These are phyloP conservation scores for Pelosia muscerda DNA, from an alignment of 2,888 invertebrate genomes.

Conservation along the genomic window DNA sequence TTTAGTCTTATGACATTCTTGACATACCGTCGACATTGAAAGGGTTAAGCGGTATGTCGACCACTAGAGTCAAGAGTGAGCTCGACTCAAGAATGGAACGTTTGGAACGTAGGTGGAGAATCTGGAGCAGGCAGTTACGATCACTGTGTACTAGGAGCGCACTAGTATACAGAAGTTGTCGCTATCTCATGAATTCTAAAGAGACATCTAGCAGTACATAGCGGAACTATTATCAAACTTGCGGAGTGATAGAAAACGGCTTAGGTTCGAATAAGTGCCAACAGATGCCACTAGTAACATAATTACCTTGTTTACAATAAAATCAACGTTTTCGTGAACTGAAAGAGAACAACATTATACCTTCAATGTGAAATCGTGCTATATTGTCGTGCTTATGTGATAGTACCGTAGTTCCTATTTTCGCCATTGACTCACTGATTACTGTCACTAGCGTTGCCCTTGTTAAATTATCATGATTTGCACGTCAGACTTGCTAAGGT, in stretches of 20 bases:
- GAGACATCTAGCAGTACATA: conserved; percentile 39
- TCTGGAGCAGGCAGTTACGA: conserved; percentile 86
- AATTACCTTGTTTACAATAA: too few species aligned
- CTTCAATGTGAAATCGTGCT: too few species aligned
- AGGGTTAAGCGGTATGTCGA: conserved; percentile 3
- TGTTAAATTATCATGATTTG: too few species aligned
- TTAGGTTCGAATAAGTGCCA: not conserved
- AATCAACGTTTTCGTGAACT: too few species aligned
- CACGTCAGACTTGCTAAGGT: not conserved
- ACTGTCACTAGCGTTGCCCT: too few species aligned
- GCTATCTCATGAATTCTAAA: not conserved
- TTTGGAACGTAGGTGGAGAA: conserved; percentile 85
- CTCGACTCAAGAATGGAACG: conserved; percentile 69
- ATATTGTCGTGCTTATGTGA: too few species aligned
- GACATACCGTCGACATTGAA: conserved; percentile 3
- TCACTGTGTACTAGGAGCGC: conserved; percentile 82
- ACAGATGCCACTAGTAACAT: conserved; percentile 17
- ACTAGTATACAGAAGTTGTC: conserved; percentile 48
- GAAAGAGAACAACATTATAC: too few species aligned
- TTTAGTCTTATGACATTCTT: not conserved
- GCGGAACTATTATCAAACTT: conserved; percentile 12
- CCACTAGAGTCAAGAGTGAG: not conserved
- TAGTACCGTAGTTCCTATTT: too few species aligned
- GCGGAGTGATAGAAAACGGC: not conserved
- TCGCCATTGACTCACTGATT: too few species aligned